These are phyloP conservation scores for Coenobita brevimanus DNA, from an alignment of 1,140 invertebrate species.

Conservation along the genomic window DNA sequence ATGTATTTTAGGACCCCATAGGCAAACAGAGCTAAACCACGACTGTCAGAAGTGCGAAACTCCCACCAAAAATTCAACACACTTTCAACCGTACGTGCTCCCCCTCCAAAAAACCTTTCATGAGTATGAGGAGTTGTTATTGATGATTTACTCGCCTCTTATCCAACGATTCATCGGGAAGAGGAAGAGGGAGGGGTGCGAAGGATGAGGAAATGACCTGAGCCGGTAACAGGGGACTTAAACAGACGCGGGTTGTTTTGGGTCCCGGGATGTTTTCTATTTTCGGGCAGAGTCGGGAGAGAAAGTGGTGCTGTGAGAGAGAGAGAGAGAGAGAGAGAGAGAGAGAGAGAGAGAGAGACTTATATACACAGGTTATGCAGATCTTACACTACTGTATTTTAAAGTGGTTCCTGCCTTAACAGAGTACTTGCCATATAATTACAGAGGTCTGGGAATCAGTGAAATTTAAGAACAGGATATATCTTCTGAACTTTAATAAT, in stretches of 20 bases:
- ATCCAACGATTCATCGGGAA: constrained; percentile 35
- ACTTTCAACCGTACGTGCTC: neutral
- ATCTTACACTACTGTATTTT: no score
- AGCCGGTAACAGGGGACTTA: neutral
- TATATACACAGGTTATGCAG: no score
- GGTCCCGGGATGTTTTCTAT: constrained; percentile 21
- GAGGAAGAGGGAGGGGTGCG: neutral
- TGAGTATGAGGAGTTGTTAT: neutral
- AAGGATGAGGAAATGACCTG: constrained; percentile 30
- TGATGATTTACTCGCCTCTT: constrained; percentile 37
- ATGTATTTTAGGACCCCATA: constrained; percentile 14
- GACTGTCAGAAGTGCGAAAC: neutral
- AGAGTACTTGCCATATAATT: no score
- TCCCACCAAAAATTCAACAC: neutral
- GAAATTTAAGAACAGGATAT: no score
- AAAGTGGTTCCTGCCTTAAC: no score
- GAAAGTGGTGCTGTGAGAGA: neutral
- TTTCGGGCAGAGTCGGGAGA: neutral
- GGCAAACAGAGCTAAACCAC: neutral
- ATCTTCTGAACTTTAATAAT: no score
- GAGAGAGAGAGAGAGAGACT: neutral
- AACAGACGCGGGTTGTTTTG: neutral
- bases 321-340: neutral
- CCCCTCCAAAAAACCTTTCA: neutral
- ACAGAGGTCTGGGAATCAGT: no score